Conservation (phyloP, 1,140 invertebrate species). For the Brachionus calyciflorus region DNA sequence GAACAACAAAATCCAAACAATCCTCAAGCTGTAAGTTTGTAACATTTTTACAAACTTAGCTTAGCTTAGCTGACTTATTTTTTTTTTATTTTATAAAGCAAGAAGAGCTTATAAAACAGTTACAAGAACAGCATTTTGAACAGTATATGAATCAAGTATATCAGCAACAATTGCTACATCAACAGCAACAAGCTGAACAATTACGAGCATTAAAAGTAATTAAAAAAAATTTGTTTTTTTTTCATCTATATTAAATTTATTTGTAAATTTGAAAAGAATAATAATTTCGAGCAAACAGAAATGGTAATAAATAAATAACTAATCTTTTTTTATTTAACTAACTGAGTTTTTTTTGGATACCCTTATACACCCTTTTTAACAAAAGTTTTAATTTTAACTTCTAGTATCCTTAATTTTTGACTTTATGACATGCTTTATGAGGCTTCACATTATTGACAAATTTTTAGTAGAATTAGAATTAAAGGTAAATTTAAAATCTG, state of each 20-base stretch:
- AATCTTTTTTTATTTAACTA: no score
- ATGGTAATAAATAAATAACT: no score
- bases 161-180: conserved; percentile 58
- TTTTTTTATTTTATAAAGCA: conserved; percentile 66
- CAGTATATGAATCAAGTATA: conserved; percentile 89
- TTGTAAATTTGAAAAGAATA: no score
- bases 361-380: background rate
- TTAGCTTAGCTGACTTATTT: background rate
- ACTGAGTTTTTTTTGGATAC: background rate
- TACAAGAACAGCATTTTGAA: conserved; percentile 95
- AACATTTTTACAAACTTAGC: background rate
- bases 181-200: conserved; percentile 46
- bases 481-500: no score
- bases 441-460: no score
- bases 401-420: no score
- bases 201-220: conserved; percentile 37
- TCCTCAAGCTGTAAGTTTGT: background rate
- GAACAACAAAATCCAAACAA: conserved; percentile 43
- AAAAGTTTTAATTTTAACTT: no score
- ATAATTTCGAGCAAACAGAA: background rate
- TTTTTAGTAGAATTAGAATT: no score
- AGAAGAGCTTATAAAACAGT: conserved; percentile 80
- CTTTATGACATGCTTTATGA: no score
- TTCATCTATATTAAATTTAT: no score
- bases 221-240: background rate